These are phyloP conservation scores for Atrichornis clamosus DNA, from an alignment of 2,113 vertebrate genomes.

Conservation along the genomic window DNA sequence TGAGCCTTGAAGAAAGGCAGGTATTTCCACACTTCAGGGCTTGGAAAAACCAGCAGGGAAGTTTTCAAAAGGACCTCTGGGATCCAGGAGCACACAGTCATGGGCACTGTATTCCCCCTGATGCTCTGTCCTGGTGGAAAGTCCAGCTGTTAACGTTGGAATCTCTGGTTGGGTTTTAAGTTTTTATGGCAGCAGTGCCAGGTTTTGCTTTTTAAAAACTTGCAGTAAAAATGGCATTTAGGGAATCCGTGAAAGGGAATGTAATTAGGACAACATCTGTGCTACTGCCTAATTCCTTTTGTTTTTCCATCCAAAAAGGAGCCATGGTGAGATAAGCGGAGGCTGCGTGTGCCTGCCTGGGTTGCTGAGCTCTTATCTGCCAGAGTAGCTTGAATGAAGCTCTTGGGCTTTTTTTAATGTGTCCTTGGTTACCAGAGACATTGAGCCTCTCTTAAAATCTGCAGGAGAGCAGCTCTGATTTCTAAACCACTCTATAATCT, in stretches of 20 bases:
- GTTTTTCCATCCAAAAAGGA: background rate
- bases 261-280: background rate
- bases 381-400: background rate
- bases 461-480: background rate
- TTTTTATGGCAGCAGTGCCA: background rate
- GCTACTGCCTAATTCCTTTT: background rate
- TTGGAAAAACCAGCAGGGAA: background rate
- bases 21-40: background rate
- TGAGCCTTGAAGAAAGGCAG: background rate
- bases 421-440: slow-evolving; percentile 22
- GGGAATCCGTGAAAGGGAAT: background rate
- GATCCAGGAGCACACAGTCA: background rate
- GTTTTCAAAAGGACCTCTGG: background rate
- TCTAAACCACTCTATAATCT: background rate
- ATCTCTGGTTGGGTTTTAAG: background rate
- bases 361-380: slow-evolving; percentile 20
- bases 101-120: background rate
- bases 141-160: rapidly evolving
- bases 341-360: background rate
- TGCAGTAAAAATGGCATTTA: background rate
- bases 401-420: background rate
- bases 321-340: background rate
- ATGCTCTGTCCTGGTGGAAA: background rate
- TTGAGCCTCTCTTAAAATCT: background rate
- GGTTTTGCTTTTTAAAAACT: background rate